Evolutionary conservation across 2,888 invertebrate species (phyloP).

Genomic region (Callimorpha dominula): DNA sequence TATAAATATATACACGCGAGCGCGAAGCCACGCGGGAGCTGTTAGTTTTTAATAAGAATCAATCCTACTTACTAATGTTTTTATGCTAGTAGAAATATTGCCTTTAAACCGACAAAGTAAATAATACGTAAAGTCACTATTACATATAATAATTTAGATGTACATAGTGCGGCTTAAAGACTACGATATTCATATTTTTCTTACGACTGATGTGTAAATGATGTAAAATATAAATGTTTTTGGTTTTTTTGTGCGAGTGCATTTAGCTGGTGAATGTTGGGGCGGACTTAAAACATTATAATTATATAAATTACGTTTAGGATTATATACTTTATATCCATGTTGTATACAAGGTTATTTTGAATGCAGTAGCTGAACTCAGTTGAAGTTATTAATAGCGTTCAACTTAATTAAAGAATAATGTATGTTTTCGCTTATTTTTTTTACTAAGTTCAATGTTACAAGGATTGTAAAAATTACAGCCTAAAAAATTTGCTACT

Average conservation of each 20-base stretch:
- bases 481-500: background rate
- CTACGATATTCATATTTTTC: conserved; percentile 67
- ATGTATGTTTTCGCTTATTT: background rate
- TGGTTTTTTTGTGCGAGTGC: conserved; percentile 60
- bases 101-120: conserved; percentile 32
- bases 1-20: too few species aligned
- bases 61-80: too few species aligned
- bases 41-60: too few species aligned
- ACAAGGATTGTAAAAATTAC: background rate
- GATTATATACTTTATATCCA: background rate
- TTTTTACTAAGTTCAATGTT: background rate
- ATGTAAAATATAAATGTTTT: conserved; percentile 64
- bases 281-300: conserved; percentile 39
- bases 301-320: background rate
- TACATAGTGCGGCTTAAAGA: conserved; percentile 62
- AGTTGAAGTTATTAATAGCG: background rate
- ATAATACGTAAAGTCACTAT: conserved; percentile 53
- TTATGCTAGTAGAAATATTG: conserved; percentile 11
- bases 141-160: conserved; percentile 50
- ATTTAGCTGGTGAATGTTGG: conserved; percentile 69
- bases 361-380: background rate
- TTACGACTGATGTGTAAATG: conserved; percentile 81
- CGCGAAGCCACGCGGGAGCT: too few species aligned
- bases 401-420: too few species aligned
- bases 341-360: background rate